phyloP scores from a whole-genome alignment of 1,140 invertebrate species.

The Aphaenogaster ashmeadi region DNA sequence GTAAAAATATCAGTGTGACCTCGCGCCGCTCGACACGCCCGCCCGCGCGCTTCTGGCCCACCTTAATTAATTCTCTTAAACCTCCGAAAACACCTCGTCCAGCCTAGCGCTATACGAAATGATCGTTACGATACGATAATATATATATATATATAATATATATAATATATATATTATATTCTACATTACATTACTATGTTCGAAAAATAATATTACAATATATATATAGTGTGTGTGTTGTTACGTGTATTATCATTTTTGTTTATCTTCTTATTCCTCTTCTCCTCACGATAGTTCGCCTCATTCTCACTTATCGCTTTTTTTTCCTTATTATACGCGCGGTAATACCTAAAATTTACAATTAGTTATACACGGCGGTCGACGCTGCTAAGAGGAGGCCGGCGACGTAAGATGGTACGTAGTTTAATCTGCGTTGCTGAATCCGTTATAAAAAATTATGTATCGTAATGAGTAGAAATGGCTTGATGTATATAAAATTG shows the following conservation, averaged over 20 bases:
- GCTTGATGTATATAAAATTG: slow-evolving; percentile 48
- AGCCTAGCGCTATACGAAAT: slow-evolving; percentile 81
- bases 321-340: slow-evolving; percentile 79
- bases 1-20: slow-evolving; percentile 81
- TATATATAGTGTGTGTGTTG: slow-evolving; percentile 79
- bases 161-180: slow-evolving; percentile 82
- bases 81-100: slow-evolving; percentile 76
- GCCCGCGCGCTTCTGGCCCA: slow-evolving; percentile 70
- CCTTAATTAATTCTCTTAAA: slow-evolving; percentile 79
- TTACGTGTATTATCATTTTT: slow-evolving; percentile 78
- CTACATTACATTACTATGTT: slow-evolving; percentile 87
- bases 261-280: slow-evolving; percentile 72
- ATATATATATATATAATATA: slow-evolving; percentile 84
- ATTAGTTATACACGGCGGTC: slow-evolving; percentile 75
- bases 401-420: slow-evolving; percentile 31
- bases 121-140: slow-evolving; percentile 78
- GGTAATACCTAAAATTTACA: slow-evolving; percentile 82
- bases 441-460: slow-evolving; percentile 69
- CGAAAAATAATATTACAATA: slow-evolving; percentile 87
- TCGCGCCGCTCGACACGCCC: slow-evolving; percentile 71
- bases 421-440: slow-evolving; percentile 18
- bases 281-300: slow-evolving; percentile 63
- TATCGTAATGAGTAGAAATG: slow-evolving; percentile 32
- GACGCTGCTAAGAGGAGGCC: slow-evolving; percentile 71
- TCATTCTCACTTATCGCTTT: slow-evolving; percentile 63